Evolutionary conservation across 2,888 invertebrate genomes (phyloP), one percentile per base, ranked within the genome.

Genomic region (Lasioglossum malachurum): DNA sequence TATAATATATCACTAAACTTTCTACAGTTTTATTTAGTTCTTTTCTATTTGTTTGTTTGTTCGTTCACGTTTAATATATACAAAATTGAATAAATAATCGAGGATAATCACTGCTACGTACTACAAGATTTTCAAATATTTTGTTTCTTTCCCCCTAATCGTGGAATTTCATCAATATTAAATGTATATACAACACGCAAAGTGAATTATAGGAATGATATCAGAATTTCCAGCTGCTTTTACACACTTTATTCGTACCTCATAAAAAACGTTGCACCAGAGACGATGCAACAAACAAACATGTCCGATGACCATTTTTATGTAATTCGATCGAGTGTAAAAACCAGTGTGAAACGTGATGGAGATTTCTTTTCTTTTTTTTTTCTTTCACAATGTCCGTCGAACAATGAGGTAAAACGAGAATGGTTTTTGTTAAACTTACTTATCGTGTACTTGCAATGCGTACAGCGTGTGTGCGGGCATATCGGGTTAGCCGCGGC

Each of bases 81-180:
- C 94, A 95, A 92, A 93, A 88, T 94, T 92, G 93, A 94, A 94
- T 94, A 94, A 94, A 94, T 94, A 94, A 92, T 91, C 90, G 87
- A 90, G 85, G 86, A 85, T 88, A 91, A 90, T 90, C 77, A 90
- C 80, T 53, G 79, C 87, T 91, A 90, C 79, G 60, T 79, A 88
- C 87, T 88, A 91, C 82, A 80, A 44, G 86, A 90, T 89, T 89
- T 89, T 89, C 64, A 83, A 85, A 74, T 82, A 44, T 44, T 44
- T 44, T 44, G 12, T 64, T 31, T 64, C 16, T 64, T 74, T 76
- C 82, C 38, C 86, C 73, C 73, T 76, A 85, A 87, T 87, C 74
- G 83, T 88, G 85, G 87, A 89, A 91, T 90, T 88, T 80, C 74
- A 57, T 80, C 81, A 76, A 84, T 89, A 88, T 23, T 81, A 82